Percentiles rank a stretch among this genome's conserved stretches.
Conservation (phyloP, 2,797 vertebrate species). For the Sphenodon punctatus region DNA sequence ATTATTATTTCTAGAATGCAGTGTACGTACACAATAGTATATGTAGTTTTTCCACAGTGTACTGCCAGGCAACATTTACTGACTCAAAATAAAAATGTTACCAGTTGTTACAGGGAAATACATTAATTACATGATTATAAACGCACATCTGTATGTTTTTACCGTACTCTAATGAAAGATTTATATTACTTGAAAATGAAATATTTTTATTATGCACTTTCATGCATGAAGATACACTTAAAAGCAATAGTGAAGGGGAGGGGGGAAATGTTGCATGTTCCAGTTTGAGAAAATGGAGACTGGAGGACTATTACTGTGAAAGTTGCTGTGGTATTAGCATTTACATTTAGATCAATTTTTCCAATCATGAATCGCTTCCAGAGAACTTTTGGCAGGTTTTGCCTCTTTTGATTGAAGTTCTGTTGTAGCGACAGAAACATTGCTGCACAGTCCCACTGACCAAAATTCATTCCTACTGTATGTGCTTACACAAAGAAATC, state of each 20-base stretch:
- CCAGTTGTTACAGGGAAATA: constrained; percentile 21
- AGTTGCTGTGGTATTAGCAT: not conserved
- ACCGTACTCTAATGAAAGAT: not conserved
- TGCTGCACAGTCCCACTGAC: not conserved
- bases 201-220: not conserved
- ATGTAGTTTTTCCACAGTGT: constrained; percentile 11
- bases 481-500: not conserved
- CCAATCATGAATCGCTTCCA: not conserved
- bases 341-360: not conserved
- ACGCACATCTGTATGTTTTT: not conserved
- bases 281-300: not conserved
- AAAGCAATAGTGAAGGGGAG: not conserved
- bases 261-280: not conserved
- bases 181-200: constrained; percentile 33
- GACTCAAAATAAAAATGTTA: constrained; percentile 34
- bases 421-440: not conserved
- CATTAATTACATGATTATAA: not conserved
- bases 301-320: not conserved
- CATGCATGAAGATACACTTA: not conserved
- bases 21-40: constrained; percentile 9
- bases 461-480: not conserved
- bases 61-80: constrained; percentile 6
- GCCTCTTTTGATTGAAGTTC: not conserved
- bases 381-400: not conserved
- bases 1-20: constrained; percentile 31